Evolutionary conservation across 1,140 invertebrate species (phyloP), one percentile per base, ranked within the genome.

Genomic region (Danaus melanippus): DNA sequence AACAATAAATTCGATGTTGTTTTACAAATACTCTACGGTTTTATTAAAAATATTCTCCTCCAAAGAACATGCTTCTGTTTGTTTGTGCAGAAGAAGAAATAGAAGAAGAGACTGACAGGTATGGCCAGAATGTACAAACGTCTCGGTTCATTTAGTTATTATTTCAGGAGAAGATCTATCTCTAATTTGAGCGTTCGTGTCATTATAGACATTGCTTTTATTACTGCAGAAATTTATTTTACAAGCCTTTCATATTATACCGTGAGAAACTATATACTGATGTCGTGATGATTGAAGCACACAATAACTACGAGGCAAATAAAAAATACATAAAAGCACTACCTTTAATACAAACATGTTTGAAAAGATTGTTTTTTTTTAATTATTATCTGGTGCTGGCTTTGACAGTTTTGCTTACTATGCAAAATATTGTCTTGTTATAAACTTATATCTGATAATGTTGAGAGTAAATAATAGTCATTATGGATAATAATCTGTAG

Each of bases 1-100:
- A 74, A 80, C 70, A 71, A 78, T 85, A 85, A 84, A 85, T 85
- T 85, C 82, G 82, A 85, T 85, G 82, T 83, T 79, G 75, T 60
- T 69, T 68, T 76, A 71, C 68, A 71, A 70, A 69, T 76, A 80
- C 67, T 71, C 68, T 60, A 32, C 60, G 68, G 75, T 71, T 69
- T 77, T 67, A 59, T 62, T 49, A 56, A 60, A 56, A 47, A 56
- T 60, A 57, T 51, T 61, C 46, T 50, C 48, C 65, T 71, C 69
- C 58, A 62, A 64, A 61, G 63, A 66, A 70, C 72, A 76, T 32
- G 2, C 21, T 32, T 32, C 21, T 32, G 21, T 42, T 50, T 15
- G 12, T 44, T n/a, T 44, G 2, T 5, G 32, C 12, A 48, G 32
- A 12, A 15, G 12, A 17, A 8, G 15, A 21, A 21, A 3, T 48